Conservation (phyloP, 2,888 invertebrate species). For the Drosophila conformis region DNA sequence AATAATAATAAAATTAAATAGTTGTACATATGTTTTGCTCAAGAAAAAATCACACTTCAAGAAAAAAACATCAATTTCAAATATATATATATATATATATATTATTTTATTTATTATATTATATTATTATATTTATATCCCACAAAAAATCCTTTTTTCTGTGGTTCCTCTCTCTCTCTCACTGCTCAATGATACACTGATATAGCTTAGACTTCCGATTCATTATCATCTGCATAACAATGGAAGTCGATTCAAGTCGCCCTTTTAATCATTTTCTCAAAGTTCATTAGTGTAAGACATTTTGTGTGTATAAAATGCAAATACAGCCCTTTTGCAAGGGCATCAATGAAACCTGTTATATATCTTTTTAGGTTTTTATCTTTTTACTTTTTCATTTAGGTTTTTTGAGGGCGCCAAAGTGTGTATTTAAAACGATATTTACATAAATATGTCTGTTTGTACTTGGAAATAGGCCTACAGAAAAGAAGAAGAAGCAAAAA, state of each 20-base stretch:
- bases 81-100: neutral
- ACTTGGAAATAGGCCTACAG: slow-evolving; percentile 52
- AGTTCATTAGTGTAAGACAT: slow-evolving; percentile 14
- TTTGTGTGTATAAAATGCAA: slow-evolving; percentile 7
- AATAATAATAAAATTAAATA: no score
- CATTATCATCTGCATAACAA: neutral
- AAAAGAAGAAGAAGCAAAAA: slow-evolving; percentile 29
- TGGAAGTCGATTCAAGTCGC: neutral
- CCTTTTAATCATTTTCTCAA: neutral
- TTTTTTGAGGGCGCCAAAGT: slow-evolving; percentile 50
- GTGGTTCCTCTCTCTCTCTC: no score
- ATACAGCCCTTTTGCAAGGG: slow-evolving; percentile 46
- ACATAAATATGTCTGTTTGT: slow-evolving; percentile 44
- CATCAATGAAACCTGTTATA: slow-evolving; percentile 59
- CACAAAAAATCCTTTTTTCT: neutral
- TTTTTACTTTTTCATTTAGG: slow-evolving; percentile 2
- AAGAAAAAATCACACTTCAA: neutral
- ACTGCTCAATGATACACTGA: neutral
- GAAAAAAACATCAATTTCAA: neutral
- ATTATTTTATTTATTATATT: no score
- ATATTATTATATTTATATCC: neutral
- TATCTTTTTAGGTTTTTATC: slow-evolving; percentile 12
- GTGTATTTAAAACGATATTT: slow-evolving; percentile 46
- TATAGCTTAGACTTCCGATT: neutral
- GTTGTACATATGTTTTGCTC: neutral